Base-by-base conservation (phyloP, 2,113 vertebrate species). In the Melanostigma gelatinosum region DNA sequence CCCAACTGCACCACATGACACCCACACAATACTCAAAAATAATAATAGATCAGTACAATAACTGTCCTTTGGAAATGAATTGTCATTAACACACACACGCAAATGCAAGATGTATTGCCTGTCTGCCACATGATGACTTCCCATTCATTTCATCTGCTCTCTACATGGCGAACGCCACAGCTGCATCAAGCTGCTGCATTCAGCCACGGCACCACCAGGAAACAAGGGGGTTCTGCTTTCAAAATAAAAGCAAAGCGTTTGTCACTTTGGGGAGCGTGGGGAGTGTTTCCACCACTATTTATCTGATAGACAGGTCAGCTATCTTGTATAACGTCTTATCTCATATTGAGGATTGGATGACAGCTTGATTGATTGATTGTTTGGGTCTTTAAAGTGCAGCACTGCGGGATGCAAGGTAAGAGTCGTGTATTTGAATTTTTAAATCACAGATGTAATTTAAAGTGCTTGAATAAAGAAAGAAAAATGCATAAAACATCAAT, bases 91-190 rank as follows among this genome's bases (percentile, higher is more conserved):
- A 52, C 20, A 52, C 50, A 34, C 46, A 40, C 1, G 42, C 52
- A 65, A 1, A 57, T 0, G 42, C 38, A 75, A 13, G n/a, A 58
- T 34, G 6, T 20, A 38, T 64, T 50, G 72, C 27, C 55, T 68
- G 36, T 73, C n/a, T 77, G 67, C 52, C 69, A 74, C 75, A 77
- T 77, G 55, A 79, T 44, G 78, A 70, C 38, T 79, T 68, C 62
- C 36, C 82, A 83, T 87, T 90, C 86, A 88, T 79, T 67, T 32
- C 6, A 46, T 85, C 62, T 79, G 38, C 40, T 55, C 46, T 74
- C 60, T 79, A 68, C 50, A 62, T 79, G 61, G 62, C 29, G 79
- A 80, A 61, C 42, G 8, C 11, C 60, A 80, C 62, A 50, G 77
- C 62, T 79, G 77, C 40, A 54, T 79, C 64, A 88, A 89, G 75